Base-by-base conservation (phyloP, 2,113 vertebrate genomes). In the Aleadryas rufinucha region DNA sequence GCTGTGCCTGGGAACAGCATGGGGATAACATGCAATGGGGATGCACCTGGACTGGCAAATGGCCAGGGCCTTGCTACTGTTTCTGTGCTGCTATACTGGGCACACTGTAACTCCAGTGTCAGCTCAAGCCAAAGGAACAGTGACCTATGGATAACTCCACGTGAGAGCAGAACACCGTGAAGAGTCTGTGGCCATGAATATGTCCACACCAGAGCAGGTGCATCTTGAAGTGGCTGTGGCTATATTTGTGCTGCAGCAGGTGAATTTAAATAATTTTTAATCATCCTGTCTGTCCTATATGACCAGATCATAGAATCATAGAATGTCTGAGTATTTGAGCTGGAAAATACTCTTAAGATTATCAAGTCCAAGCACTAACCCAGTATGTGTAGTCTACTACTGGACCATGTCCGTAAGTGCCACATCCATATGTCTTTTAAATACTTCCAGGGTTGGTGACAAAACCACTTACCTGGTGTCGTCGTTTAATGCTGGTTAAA, bases 141-240 rank as follows among this genome's bases (percentile, higher is more conserved):
- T 41, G 30, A 35, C 22, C 30, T 31, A 9, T 30, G 35, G 30
- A 31, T 18, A 63, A 21, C 9, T 80, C 10, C 42, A 35, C 13
- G 7, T 41, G 30, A 49, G 3, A 49, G 17, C 6, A 50, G 30
- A 21, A 42, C 35, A 27, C 16, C 0, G 0, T 41, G 41, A 56
- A 64, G 11, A 15, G 37, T 49, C 31, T 42, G 26, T 56, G 42
- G 7, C 21, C 21, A 16, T 71, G 13, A 47, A 56, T 56, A 22
- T 22, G 26, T 8, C 7, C 30, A 56, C 35, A 80, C 3, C 21
- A 71, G 47, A 64, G 12, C 26, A 56, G 42, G 16, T 39, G 14
- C 7, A 12, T 35, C 8, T 49, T 47, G 22, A 41, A 56, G 20
- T 57, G 20, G 3, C 47, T 50, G 17, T 68, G 37, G 9, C 39